Evolutionary conservation across 2,888 invertebrate species (phyloP).

Genomic region (Nematopogon swammerdamellus): DNA sequence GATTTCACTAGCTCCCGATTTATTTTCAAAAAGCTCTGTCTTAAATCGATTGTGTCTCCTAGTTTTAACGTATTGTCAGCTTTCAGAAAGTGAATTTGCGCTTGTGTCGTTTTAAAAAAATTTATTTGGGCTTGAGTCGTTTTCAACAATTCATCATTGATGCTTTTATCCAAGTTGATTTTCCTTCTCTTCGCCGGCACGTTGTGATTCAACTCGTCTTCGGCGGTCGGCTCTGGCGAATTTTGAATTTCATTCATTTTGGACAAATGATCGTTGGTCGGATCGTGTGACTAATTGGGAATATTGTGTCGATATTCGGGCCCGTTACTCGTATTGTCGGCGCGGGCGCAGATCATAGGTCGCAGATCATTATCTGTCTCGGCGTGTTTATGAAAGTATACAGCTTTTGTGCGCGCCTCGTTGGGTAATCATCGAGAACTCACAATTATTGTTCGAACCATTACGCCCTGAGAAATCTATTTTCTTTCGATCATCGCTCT

Average conservation of each 20-base stretch:
- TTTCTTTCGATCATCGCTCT: constrained; percentile 32
- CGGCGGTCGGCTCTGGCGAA: constrained; percentile 26
- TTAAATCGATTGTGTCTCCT: no score
- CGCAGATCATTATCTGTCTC: constrained; percentile 42
- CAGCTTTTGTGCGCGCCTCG: constrained; percentile 12
- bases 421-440: constrained; percentile 52
- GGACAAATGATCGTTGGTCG: constrained; percentile 15
- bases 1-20: no score
- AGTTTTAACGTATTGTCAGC: no score
- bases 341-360: constrained; percentile 47
- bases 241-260: constrained; percentile 6
- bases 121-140: no score
- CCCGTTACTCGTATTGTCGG: constrained; percentile 51
- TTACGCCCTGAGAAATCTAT: constrained; percentile 54
- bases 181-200: constrained; percentile 29
- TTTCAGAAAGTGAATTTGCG: no score
- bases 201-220: constrained; percentile 36
- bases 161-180: constrained; percentile 13
- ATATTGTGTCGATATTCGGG: constrained; percentile 36
- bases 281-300: constrained; percentile 37
- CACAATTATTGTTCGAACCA: constrained; percentile 46
- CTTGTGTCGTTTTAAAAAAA: no score
- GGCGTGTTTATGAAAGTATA: background rate
- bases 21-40: no score
- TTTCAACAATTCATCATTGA: no score